Evolutionary conservation across 2,888 invertebrate genomes (phyloP).

Genomic region (Drosophila subsilvestris): DNA sequence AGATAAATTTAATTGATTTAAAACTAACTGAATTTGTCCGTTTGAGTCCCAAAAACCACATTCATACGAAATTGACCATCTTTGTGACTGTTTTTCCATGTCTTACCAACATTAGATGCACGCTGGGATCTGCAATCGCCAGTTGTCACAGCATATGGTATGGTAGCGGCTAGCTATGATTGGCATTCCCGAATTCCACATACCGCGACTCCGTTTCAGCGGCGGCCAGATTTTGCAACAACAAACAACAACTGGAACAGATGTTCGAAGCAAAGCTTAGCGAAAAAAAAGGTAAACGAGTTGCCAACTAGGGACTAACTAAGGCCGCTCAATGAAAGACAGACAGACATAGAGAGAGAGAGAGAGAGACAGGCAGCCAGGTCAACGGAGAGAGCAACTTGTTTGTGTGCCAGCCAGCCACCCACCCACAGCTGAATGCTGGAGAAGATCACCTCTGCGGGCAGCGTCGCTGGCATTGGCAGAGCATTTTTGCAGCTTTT

Average conservation of each 20-base stretch:
- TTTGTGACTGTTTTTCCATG: conserved; percentile 15
- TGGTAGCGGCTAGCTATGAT: conserved; percentile 14
- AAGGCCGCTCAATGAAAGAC: conserved; percentile 43
- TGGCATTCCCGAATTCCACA: conserved; percentile 58
- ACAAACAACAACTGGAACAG: conserved; percentile 70
- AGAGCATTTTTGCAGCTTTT: conserved; percentile 50
- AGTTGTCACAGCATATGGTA: conserved; percentile 61
- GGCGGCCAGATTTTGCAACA: conserved; percentile 63
- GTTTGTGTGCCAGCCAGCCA: conserved; percentile 47
- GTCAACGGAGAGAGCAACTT: conserved; percentile 43
- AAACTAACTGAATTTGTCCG: no score
- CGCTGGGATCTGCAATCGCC: conserved; percentile 39
- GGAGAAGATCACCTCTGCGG: conserved; percentile 24
- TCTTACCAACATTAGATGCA: conserved; percentile 33
- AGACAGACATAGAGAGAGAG: conserved; percentile 28
- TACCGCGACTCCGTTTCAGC: conserved; percentile 46
- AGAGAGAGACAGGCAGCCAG: conserved; percentile 25
- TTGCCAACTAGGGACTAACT: conserved; percentile 53
- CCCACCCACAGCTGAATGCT: conserved; percentile 66
- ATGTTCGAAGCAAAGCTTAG: conserved; percentile 63
- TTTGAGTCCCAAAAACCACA: conserved; percentile 25
- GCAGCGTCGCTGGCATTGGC: conserved; percentile 41
- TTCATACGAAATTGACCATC: conserved; percentile 18
- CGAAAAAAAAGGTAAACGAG: conserved; percentile 72
- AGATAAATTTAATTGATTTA: no score